Conservation (phyloP, 2,113 vertebrate genomes). For the Phrynosoma platyrhinos region DNA sequence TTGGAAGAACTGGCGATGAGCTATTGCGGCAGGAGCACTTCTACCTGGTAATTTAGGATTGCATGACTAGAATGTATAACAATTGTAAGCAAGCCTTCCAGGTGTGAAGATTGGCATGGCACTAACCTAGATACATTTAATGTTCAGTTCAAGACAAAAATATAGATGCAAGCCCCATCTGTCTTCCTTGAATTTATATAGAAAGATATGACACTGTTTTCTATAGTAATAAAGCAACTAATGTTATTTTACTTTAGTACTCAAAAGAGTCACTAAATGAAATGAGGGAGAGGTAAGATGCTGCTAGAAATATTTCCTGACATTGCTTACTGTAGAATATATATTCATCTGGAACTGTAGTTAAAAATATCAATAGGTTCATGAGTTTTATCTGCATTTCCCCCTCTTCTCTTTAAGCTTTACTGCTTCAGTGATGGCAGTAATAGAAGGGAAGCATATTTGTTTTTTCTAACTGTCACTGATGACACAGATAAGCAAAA, state of each 20-base stretch:
- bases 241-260: conserved; percentile 51
- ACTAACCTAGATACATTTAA: conserved; percentile 50
- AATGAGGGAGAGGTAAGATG: conserved; percentile 23
- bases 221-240: conserved; percentile 56
- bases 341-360: conserved; percentile 29
- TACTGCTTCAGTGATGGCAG: conserved; percentile 60
- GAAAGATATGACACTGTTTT: conserved; percentile 59
- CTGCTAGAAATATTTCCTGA: conserved; percentile 54
- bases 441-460: conserved; percentile 67
- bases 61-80: background rate
- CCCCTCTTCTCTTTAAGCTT: conserved; percentile 60
- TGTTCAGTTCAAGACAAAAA: conserved; percentile 48
- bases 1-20: background rate
- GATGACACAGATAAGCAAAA: conserved; percentile 69
- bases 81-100: conserved; percentile 11
- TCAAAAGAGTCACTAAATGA: conserved; percentile 29
- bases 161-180: conserved; percentile 3
- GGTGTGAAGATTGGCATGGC: background rate
- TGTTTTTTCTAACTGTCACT: conserved; percentile 68
- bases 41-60: background rate
- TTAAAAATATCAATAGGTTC: conserved; percentile 50
- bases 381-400: conserved; percentile 59
- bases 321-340: conserved; percentile 21
- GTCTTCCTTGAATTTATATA: conserved; percentile 41
- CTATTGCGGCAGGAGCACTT: too few relatives aligned